Percentiles rank a stretch among this genome's conserved stretches.
Evolutionary conservation across 2,797 vertebrate species (phyloP).

Genomic region (Atherinosoma microstoma): DNA sequence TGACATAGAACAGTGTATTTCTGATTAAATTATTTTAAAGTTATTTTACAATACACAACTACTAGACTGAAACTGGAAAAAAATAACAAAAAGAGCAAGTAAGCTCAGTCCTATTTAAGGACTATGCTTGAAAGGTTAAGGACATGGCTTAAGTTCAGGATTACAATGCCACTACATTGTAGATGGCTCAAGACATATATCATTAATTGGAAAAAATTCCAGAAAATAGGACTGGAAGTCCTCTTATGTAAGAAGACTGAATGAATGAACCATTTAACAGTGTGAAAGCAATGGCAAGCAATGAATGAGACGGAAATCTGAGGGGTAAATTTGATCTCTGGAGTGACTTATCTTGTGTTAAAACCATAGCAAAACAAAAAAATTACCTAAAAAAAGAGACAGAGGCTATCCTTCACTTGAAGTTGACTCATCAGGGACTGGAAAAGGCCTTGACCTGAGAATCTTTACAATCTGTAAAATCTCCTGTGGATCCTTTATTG

Average conservation of each 20-base stretch:
- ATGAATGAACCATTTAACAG: background rate
- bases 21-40: background rate
- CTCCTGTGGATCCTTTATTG: slow-evolving; percentile 28
- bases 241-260: background rate
- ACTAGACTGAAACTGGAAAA: background rate
- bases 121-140: background rate
- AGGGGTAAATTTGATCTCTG: background rate
- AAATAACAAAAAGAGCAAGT: too few species aligned
- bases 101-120: background rate
- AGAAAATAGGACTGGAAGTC: background rate
- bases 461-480: slow-evolving; percentile 26
- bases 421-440: background rate
- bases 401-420: slow-evolving; percentile 3
- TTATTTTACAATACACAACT: background rate
- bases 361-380: background rate
- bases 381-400: background rate
- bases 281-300: background rate
- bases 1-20: background rate
- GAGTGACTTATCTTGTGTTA: background rate
- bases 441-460: slow-evolving; percentile 7
- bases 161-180: background rate
- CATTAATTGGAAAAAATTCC: background rate
- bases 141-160: background rate
- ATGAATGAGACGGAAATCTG: background rate
- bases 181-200: background rate